phyloP scores from a whole-genome alignment of 2,888 invertebrate species.

The Branchipolynoe longqiensis region DNA sequence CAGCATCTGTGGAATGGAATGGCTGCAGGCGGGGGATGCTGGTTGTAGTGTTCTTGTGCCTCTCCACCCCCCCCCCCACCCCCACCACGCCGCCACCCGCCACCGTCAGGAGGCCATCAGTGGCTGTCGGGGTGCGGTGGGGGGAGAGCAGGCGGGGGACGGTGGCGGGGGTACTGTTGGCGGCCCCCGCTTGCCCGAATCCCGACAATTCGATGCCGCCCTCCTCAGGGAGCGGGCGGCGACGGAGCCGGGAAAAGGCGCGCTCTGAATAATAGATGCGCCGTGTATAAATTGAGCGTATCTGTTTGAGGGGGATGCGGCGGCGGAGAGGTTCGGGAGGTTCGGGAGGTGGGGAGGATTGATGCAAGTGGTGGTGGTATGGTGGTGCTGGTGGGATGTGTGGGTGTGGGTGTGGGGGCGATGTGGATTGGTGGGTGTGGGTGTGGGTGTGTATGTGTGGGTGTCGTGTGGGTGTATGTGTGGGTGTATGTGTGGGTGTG shows the following conservation, averaged over 20 bases:
- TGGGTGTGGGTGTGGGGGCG: no score
- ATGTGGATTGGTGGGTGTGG: no score
- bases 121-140: no score
- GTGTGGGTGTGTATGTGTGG: no score
- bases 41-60: background rate
- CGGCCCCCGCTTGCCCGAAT: background rate
- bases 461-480: no score
- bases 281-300: conserved; percentile 59
- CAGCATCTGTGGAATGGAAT: conserved; percentile 34
- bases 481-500: no score
- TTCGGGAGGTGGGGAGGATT: background rate
- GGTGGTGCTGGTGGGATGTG: no score
- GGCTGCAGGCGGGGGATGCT: conserved; percentile 29
- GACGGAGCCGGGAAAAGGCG: conserved; percentile 13
- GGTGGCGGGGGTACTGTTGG: no score
- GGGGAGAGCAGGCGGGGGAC: no score
- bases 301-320: conserved; percentile 18
- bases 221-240: background rate
- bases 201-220: conserved; percentile 33
- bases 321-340: background rate
- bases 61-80: background rate
- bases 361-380: background rate
- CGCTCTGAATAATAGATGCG: conserved; percentile 56
- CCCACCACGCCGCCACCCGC: background rate
- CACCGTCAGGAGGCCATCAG: background rate